Base-by-base conservation (phyloP, 2,797 vertebrate species). In the Pseudomugil tenellus region DNA sequence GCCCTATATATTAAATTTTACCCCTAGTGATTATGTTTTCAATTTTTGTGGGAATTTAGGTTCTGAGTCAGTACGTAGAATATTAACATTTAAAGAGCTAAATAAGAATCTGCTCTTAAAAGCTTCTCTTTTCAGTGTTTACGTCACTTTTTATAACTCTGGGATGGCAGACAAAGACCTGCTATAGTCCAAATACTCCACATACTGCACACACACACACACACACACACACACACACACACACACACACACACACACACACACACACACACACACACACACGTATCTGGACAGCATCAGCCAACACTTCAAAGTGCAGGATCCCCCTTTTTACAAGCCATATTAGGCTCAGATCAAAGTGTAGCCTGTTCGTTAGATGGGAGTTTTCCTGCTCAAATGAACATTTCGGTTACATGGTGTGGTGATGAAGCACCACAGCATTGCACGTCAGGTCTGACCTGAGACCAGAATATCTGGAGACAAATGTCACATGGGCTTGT, bases 311-410 rank as follows among this genome's bases (percentile, higher is more conserved):
- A 92, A 93, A 93, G 91, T 88, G 83, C 84, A 85, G 85, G 77
- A 90, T 84, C 83, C 81, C 84, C 80, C 79, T 89, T 57, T 93
- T 93, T 90, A 93, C 90, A 87, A 89, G 89, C 90, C 86, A 68
- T 92, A 91, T 92, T 91, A 92, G 90, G 76, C 80, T 74, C 66
- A 92, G 84, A 92, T 93, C 92, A 93, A 94, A 94, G 91, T 51
- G 0, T 19, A 5, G 66, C 66, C 78, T 77, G 78, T 60, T 67
- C 81, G 81, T 87, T 83, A 84, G 83, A 79, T 72, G 85, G 74
- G 67, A 75, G 78, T 80, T 87, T 81, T 81, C 39, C 63, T 61
- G 79, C 59, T 80, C 85, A 72, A 54, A 73, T 21, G 34, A 78
- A 71, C 62, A 61, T 90, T 80, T 82, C 81, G 70, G 69, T 76